phyloP scores from a whole-genome alignment of 2,113 vertebrate species.

The Piaya cayana region DNA sequence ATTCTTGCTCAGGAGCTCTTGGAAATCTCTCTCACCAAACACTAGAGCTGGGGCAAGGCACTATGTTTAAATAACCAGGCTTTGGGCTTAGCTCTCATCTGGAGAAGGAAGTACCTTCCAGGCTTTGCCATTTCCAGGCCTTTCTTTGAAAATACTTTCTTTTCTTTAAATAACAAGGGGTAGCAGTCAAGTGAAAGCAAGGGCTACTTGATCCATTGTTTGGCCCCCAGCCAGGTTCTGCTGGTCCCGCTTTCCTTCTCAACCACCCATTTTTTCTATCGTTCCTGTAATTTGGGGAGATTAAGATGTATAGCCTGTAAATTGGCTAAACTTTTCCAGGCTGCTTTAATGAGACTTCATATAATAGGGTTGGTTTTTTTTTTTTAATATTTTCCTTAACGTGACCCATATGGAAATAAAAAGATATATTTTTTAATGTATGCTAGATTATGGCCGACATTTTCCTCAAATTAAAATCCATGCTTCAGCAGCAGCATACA shows the following conservation, averaged over 20 bases:
- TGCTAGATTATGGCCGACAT: constrained; percentile 64
- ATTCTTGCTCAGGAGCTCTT: neutral
- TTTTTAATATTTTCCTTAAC: constrained; percentile 73
- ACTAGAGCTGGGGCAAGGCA: neutral
- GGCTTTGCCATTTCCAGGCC: neutral
- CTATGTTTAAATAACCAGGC: neutral
- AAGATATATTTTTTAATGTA: constrained; percentile 71
- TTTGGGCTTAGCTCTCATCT: neutral
- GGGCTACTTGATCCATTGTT: constrained; percentile 64
- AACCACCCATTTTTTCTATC: constrained; percentile 50
- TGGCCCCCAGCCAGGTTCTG: constrained; percentile 74
- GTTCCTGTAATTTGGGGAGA: constrained; percentile 68
- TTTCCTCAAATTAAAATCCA: constrained; percentile 71
- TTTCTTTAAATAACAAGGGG: constrained; percentile 72
- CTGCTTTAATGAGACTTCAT: constrained; percentile 78
- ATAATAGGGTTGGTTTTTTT: constrained; percentile 71
- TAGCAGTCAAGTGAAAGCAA: constrained; percentile 62
- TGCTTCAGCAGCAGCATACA: constrained; percentile 60
- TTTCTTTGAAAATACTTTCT: constrained; percentile 38
- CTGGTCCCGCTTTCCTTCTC: constrained; percentile 53
- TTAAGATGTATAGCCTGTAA: constrained; percentile 83
- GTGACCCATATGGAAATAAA: constrained; percentile 79
- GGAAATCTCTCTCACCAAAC: neutral
- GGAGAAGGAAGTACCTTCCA: neutral
- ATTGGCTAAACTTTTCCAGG: constrained; percentile 80